Evolutionary conservation across 2,888 invertebrate species (phyloP), one percentile per base, ranked within the genome.

Genomic region (Polietes domitor): DNA sequence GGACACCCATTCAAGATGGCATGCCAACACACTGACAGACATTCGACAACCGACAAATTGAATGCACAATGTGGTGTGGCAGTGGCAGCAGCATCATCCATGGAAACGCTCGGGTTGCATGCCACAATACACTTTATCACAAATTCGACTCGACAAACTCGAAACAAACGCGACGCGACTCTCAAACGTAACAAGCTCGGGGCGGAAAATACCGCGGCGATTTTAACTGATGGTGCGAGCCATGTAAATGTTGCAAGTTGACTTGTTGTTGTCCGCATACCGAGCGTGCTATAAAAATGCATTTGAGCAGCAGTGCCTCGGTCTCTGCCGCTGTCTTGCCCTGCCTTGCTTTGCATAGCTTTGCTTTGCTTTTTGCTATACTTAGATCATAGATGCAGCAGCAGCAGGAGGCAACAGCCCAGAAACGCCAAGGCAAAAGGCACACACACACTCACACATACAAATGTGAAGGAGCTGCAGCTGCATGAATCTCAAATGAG

Each of bases 241-340:
- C 72, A 78, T 75, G 37, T 72, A 77, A 83, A 75, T 78, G 77
- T 43, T 83, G 28, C 37, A 50, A 72, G 77, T 65, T 83, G 65
- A 83, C 83, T 83, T 83, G 80, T 77, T 83, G 79, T 83, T 77
- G 63, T 74, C 28, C 12, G 37, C 26, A 43, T 2, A 75, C n/a
- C 37, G 24, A 75, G 70, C 65, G 63, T 65, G 74, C 28, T 75
- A 80, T 78, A 65, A 80, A 68, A 73, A 71, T 77, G 74, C 53
- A 72, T 65, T 74, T 24, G 68, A 80, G 17, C 61, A 61, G 32
- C 15, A 32, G 15, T 28, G 28, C 61, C 61, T 26, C 17, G 0
- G 15, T 15, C 58, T 24, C 58, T 10, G 37, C 37, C 37, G 26
- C 58, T 58, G 24, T 26, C 24, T 24, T 32, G 32, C 61, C 26